Evolutionary conservation across 1,140 invertebrate species (phyloP).

Genomic region (Asbolus verrucosus): DNA sequence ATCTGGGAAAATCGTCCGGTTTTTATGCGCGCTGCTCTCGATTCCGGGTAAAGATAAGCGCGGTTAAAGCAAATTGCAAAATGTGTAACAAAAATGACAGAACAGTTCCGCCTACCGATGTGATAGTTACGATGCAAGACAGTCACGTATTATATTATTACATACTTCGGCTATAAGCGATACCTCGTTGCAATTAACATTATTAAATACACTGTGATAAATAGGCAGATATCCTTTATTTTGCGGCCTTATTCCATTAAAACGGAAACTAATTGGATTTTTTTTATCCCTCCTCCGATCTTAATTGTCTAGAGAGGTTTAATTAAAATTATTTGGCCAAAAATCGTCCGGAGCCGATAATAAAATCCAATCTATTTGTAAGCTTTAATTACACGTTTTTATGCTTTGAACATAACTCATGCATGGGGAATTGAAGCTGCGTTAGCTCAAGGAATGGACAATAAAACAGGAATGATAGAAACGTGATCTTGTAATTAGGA

Average conservation of each 20-base stretch:
- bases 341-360: constrained; percentile 44
- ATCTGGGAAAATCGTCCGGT: not conserved
- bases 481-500: constrained; percentile 61
- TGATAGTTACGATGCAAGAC: no score
- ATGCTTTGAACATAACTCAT: constrained; percentile 52
- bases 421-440: constrained; percentile 52
- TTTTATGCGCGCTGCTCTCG: no score
- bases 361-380: constrained; percentile 57
- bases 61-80: constrained; percentile 7
- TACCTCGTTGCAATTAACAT: constrained; percentile 36
- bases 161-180: constrained; percentile 6
- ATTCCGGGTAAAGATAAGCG: constrained; percentile 16
- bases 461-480: constrained; percentile 62
- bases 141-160: constrained; percentile 40
- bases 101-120: constrained; percentile 29
- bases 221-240: constrained; percentile 32
- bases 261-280: constrained; percentile 40
- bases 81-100: constrained; percentile 36
- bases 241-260: constrained; percentile 32
- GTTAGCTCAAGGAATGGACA: constrained; percentile 54
- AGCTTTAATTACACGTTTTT: constrained; percentile 54
- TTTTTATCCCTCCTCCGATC: constrained; percentile 26
- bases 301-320: constrained; percentile 33
- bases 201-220: constrained; percentile 42
- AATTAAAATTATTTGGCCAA: constrained; percentile 44